Percentiles rank a stretch among this genome's conserved stretches.
phyloP scores from a whole-genome alignment of 2,113 vertebrate genomes.

The Ailuropoda melanoleuca region DNA sequence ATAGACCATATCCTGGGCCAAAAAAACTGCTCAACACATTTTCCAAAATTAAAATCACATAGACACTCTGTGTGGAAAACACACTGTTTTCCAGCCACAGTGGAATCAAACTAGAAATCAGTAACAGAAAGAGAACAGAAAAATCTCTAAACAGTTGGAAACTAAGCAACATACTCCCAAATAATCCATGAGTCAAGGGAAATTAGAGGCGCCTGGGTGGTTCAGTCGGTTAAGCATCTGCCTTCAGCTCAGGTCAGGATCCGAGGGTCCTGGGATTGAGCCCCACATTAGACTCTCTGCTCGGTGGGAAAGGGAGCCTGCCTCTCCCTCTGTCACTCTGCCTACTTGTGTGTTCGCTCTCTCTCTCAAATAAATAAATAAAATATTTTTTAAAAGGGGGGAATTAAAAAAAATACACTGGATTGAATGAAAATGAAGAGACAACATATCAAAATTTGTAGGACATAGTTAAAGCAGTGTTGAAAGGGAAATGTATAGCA shows the following conservation, averaged over 20 bases:
- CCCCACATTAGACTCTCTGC: too few species aligned
- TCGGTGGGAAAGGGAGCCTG: too few species aligned
- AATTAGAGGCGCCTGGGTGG: not conserved
- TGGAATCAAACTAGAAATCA: not conserved
- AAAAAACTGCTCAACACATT: not conserved
- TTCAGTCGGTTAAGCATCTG: too few species aligned
- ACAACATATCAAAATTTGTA: not conserved
- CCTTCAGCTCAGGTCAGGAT: too few species aligned
- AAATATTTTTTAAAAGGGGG: not conserved
- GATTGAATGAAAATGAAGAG: not conserved
- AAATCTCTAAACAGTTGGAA: not conserved
- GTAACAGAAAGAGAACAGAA: not conserved
- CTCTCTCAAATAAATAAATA: too few species aligned
- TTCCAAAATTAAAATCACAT: not conserved
- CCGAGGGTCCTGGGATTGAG: too few species aligned
- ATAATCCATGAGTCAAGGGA: not conserved
- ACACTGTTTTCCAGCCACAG: not conserved
- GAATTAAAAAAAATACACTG: not conserved
- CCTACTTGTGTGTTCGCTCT: too few species aligned
- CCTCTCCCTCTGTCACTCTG: too few species aligned
- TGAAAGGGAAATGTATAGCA: not conserved
- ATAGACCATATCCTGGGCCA: not conserved
- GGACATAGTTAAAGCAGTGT: not conserved
- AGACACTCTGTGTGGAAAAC: too few species aligned
- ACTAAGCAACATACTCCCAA: not conserved